These are phyloP conservation scores for Fopius arisanus DNA, from an alignment of 1,140 invertebrate genomes.

Conservation along the genomic window DNA sequence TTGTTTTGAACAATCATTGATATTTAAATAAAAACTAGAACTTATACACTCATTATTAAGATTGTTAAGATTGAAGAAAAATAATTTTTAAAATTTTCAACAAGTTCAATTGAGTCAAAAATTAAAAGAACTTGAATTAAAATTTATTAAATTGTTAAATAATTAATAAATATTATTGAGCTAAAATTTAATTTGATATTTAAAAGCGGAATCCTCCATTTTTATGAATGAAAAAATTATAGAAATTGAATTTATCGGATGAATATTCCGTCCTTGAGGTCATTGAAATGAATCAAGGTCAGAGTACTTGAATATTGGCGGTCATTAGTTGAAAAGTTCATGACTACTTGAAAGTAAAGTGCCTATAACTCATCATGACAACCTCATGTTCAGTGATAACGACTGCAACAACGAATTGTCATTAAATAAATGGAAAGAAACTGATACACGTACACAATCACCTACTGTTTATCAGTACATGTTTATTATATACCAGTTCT, in stretches of 20 bases:
- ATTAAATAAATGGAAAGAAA: background rate
- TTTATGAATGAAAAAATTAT: background rate
- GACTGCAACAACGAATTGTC: background rate
- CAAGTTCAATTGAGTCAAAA: too few relatives aligned
- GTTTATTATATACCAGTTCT: too few relatives aligned
- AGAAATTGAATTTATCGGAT: background rate
- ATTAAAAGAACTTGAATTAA: too few relatives aligned
- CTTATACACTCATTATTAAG: too few relatives aligned
- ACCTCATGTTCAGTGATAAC: background rate
- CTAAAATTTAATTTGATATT: too few relatives aligned
- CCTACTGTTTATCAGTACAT: background rate
- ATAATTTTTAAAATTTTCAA: too few relatives aligned
- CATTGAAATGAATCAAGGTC: background rate
- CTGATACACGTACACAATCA: background rate
- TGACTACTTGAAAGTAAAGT: background rate
- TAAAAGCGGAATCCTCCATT: too few relatives aligned
- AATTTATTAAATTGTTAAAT: too few relatives aligned
- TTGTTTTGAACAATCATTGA: too few relatives aligned
- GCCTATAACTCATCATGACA: background rate
- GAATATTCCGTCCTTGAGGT: background rate
- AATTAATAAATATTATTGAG: too few relatives aligned
- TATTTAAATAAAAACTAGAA: background rate
- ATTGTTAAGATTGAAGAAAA: too few relatives aligned
- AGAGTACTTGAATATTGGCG: background rate
- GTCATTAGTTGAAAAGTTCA: background rate